Percentiles rank a stretch among this genome's conserved stretches.
Conservation (phyloP, 2,888 invertebrate genomes). For the Tetanocera ferruginea region DNA sequence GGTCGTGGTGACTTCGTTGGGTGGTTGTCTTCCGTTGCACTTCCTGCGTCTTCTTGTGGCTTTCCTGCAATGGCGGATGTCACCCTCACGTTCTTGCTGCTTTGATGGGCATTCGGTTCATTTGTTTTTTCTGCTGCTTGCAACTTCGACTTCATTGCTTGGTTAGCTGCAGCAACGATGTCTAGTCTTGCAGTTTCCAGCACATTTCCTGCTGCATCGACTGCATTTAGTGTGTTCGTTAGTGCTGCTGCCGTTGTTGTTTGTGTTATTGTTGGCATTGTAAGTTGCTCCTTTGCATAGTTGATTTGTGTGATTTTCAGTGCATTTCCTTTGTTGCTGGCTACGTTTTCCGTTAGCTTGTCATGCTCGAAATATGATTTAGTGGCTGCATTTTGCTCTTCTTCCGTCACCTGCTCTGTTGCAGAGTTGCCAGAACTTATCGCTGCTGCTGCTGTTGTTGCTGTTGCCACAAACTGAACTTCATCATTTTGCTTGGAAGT, state of each 20-base stretch:
- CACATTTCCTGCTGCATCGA: slow-evolving; percentile 50
- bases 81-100: slow-evolving; percentile 22
- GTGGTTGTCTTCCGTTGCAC: not conserved
- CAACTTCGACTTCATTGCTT: slow-evolving; percentile 29
- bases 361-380: slow-evolving; percentile 24
- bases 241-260: slow-evolving; percentile 15
- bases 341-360: slow-evolving; percentile 20
- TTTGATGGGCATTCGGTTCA: slow-evolving; percentile 45
- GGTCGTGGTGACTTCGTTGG: slow-evolving; percentile 8
- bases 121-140: slow-evolving; percentile 38
- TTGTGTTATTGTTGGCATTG: slow-evolving; percentile 37
- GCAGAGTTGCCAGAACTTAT: not conserved
- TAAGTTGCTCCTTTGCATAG: slow-evolving; percentile 22
- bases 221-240: slow-evolving; percentile 36
- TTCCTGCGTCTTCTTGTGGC: not conserved
- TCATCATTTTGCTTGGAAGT: not conserved
- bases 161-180: slow-evolving; percentile 39
- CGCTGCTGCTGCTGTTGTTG: not conserved
- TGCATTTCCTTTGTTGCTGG: slow-evolving; percentile 21
- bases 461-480: not conserved
- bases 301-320: slow-evolving; percentile 37
- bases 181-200: slow-evolving; percentile 32
- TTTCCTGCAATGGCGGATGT: not conserved
- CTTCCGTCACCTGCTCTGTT: not conserved
- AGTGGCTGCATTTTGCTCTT: slow-evolving; percentile 1